Percentiles rank a stretch among this genome's conserved stretches.
Conservation (phyloP, 92 coral and sea anemone species). For the Porites lobata region DNA sequence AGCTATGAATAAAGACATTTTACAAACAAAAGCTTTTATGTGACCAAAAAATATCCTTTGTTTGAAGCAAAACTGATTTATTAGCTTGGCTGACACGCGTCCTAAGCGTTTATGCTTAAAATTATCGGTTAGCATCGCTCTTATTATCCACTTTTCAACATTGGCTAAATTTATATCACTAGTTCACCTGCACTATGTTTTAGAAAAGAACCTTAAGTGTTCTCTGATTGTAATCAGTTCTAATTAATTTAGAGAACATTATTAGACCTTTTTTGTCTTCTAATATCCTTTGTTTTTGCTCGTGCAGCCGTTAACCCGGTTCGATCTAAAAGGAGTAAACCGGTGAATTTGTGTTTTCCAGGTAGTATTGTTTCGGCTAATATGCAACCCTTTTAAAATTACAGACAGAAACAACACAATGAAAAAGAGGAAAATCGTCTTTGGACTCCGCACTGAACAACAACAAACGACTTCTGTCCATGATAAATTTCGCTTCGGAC, state of each 20-base stretch:
- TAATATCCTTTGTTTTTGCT: constrained; percentile 1
- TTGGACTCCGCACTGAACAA: too few relatives aligned
- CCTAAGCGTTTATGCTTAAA: background rate
- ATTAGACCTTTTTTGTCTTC: constrained; percentile 8
- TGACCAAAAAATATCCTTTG: constrained; percentile 16
- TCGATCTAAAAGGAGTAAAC: background rate
- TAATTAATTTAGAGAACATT: background rate
- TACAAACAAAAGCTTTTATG: constrained; percentile 20
- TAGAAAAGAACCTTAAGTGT: background rate
- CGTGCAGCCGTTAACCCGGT: constrained; percentile 5
- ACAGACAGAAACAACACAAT: too few relatives aligned
- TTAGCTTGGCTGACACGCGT: constrained; percentile 4
- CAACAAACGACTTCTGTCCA: too few relatives aligned
- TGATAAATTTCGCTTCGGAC: too few relatives aligned
- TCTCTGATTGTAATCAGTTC: background rate
- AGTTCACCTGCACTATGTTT: background rate
- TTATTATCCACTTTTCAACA: background rate
- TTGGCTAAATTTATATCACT: background rate
- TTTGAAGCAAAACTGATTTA: constrained; percentile 19
- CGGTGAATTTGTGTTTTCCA: too few relatives aligned
- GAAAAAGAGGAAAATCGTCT: too few relatives aligned
- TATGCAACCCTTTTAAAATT: too few relatives aligned
- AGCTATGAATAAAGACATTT: background rate
- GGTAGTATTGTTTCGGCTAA: too few relatives aligned
- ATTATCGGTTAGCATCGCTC: background rate